Evolutionary conservation across 2,888 invertebrate genomes (phyloP).

Genomic region (Amiota communis): DNA sequence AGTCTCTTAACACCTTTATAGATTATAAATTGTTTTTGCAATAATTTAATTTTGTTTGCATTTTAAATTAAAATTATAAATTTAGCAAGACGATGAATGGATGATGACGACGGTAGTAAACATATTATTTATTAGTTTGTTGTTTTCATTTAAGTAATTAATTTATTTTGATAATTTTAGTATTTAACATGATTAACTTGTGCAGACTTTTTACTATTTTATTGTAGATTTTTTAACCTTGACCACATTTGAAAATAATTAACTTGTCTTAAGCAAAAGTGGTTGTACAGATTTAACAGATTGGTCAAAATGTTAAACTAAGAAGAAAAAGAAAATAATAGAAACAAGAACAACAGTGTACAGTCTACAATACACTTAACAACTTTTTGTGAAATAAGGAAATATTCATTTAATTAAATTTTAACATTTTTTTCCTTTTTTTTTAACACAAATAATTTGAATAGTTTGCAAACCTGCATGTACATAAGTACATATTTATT

Average conservation of each 20-base stretch:
- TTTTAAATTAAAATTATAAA: constrained; percentile 51
- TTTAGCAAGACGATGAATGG: constrained; percentile 42
- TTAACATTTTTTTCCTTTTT: too few relatives aligned
- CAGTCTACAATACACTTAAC: too few relatives aligned
- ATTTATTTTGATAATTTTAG: constrained; percentile 12
- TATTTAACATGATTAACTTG: not conserved
- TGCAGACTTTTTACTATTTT: not conserved
- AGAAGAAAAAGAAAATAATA: too few relatives aligned
- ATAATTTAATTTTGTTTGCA: constrained; percentile 29
- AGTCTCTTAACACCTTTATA: constrained; percentile 13
- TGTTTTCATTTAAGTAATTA: not conserved
- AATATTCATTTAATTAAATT: too few relatives aligned
- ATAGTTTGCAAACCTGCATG: too few relatives aligned
- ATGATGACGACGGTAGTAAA: constrained; percentile 42
- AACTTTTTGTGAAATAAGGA: too few relatives aligned
- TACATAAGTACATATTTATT: too few relatives aligned
- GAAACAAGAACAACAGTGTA: too few relatives aligned
- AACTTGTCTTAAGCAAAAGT: too few relatives aligned
- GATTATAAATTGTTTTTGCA: constrained; percentile 16
- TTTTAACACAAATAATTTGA: too few relatives aligned
- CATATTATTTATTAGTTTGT: constrained; percentile 44
- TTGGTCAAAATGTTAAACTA: too few relatives aligned
- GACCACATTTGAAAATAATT: constrained; percentile 24
- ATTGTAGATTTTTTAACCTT: constrained; percentile 45
- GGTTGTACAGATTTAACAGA: too few relatives aligned